These are phyloP conservation scores for Caenorhabditis sinica DNA, from an alignment of 2,888 invertebrate species.

Conservation along the genomic window DNA sequence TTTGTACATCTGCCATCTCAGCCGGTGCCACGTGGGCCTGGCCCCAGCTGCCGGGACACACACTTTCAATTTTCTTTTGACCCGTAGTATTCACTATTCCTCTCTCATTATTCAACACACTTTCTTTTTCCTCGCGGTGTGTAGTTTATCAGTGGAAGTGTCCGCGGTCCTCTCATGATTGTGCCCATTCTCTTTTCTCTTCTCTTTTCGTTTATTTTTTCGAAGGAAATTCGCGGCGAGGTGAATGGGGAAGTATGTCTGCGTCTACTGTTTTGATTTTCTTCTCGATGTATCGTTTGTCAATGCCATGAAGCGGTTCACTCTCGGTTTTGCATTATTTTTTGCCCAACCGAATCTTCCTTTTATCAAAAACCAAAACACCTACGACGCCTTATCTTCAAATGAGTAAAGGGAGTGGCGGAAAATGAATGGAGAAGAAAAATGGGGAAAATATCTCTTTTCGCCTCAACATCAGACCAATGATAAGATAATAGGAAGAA, in stretches of 20 bases:
- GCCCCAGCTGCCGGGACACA: too few species aligned
- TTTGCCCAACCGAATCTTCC: neutral
- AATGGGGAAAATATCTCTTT: too few species aligned
- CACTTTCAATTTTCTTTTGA: too few species aligned
- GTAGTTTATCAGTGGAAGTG: too few species aligned
- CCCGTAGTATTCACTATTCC: too few species aligned
- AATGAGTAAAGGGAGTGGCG: neutral
- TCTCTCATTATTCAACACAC: too few species aligned
- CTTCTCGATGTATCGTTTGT: neutral
- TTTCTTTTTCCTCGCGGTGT: too few species aligned
- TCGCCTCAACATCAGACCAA: too few species aligned
- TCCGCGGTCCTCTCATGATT: neutral
- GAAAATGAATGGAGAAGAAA: too few species aligned
- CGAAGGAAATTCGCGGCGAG: neutral
- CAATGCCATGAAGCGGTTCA: neutral
- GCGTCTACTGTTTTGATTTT: neutral
- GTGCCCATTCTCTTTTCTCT: neutral
- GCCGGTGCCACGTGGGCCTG: too few species aligned
- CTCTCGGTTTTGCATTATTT: neutral
- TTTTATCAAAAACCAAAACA: neutral
- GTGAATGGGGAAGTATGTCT: neutral
- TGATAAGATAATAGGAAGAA: too few species aligned
- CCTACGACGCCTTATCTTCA: neutral
- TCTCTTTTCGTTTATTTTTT: neutral
- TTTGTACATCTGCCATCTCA: too few species aligned